Percentiles rank a stretch among this genome's conserved stretches.
phyloP scores from a whole-genome alignment of 2,797 vertebrate genomes.

The Myotis planiceps region DNA sequence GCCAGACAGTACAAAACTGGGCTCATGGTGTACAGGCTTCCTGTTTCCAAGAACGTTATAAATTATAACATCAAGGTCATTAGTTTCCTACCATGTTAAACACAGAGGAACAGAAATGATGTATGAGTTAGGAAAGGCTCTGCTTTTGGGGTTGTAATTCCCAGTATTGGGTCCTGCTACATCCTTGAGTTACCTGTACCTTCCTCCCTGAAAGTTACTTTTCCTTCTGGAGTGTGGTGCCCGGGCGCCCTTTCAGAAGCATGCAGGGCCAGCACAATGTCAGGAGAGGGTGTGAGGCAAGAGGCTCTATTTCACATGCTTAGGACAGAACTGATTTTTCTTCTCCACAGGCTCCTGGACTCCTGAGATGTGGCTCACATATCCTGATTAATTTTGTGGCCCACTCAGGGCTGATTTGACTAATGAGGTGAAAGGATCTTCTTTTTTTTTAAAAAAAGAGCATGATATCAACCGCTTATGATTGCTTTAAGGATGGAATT shows the following conservation, averaged over 20 bases:
- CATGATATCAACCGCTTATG: not conserved
- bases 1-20: not conserved
- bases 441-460: not conserved
- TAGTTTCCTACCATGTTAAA: not conserved
- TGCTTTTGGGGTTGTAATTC: not conserved
- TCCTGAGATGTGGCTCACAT: not conserved
- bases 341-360: not conserved
- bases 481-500: not conserved
- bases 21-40: not conserved
- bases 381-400: not conserved
- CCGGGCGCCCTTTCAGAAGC: not conserved
- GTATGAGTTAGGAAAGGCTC: not conserved
- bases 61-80: not conserved
- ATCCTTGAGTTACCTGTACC: not conserved
- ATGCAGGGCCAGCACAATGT: not conserved
- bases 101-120: not conserved
- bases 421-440: not conserved
- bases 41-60: not conserved
- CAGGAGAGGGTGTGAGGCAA: not conserved
- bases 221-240: not conserved
- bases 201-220: not conserved
- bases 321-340: not conserved
- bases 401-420: not conserved
- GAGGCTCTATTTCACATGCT: not conserved
- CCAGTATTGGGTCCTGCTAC: not conserved